Base-by-base conservation (phyloP, 1,140 invertebrate species). In the Drosophila nebulosa region DNA sequence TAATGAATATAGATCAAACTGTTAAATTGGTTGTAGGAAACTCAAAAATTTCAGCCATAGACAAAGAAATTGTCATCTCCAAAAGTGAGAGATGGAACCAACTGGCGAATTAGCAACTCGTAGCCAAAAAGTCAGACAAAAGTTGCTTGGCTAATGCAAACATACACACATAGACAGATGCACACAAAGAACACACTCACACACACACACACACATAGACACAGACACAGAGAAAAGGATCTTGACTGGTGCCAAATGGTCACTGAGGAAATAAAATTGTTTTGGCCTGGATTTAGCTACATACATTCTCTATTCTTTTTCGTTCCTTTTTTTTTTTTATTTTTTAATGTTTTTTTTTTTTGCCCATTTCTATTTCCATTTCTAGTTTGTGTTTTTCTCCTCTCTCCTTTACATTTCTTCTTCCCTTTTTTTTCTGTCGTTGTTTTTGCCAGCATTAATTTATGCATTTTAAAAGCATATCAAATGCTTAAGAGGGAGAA, bases 51-150 rank as follows among this genome's bases (percentile, higher is more conserved):
- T n/a, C n/a, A n/a, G n/a, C n/a, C n/a, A n/a, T n/a, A n/a, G 12
- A 36, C 4, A 36, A 36, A 36, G n/a, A 16, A 46, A 4, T 9
- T 46, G 16, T 1, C 39, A 46, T 46, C 39, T 3, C 14, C 9
- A 21, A 21, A 21, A 21, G 39, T 6, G 2, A 46, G n/a, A 46
- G 39, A 3, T 3, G 30, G 30, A 2, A 32, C 30, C 30, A 32
- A 32, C 30, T 32, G 30, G 39, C 16, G 18, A 46, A 74, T 52
- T 64, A 61, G 60, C 63, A 75, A 65, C 65, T 52, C 62, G 21
- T 14, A 84, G 80, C 71, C 58, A 72, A 84, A 85, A 85, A 85
- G 73, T 73, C 80, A 86, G 73, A 77, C 50, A 65, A 76, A 86
- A 73, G 52, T 84, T 77, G 56, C 42, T 63, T 12, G 73, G 64